Conservation (phyloP, 2,888 invertebrate genomes). For the Germaria angustata region DNA sequence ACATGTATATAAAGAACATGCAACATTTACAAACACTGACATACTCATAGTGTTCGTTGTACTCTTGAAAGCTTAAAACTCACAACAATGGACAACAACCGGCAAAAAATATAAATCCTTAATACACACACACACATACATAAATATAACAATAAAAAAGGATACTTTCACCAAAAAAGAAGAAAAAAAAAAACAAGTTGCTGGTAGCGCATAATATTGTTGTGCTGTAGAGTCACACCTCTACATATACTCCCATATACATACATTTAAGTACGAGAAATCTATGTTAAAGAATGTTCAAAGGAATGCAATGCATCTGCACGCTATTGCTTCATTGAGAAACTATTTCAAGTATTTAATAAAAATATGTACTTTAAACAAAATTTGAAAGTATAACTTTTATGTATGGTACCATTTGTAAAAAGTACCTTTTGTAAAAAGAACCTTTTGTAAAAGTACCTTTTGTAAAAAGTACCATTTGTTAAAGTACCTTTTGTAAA, state of each 20-base stretch:
- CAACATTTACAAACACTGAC: slow-evolving; percentile 22
- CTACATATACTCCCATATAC: not conserved
- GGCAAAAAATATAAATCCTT: slow-evolving; percentile 58
- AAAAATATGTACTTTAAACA: not conserved
- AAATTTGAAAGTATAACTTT: no score
- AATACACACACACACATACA: slow-evolving; percentile 70
- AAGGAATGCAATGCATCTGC: slow-evolving; percentile 6
- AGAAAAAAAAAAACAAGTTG: slow-evolving; percentile 69
- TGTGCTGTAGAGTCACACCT: slow-evolving; percentile 19
- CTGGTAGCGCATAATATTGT: slow-evolving; percentile 43
- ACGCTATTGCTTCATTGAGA: not conserved
- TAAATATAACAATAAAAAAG: slow-evolving; percentile 30
- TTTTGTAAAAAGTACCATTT: no score
- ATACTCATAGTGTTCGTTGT: slow-evolving; percentile 6
- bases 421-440: no score
- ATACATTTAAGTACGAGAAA: not conserved
- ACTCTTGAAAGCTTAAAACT: slow-evolving; percentile 57
- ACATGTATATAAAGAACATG: slow-evolving; percentile 32
- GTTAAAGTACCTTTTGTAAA: no score
- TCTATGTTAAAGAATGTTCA: not conserved
- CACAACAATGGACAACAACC: slow-evolving; percentile 60
- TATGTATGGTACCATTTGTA: no score
- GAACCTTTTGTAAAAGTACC: no score
- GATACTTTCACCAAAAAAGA: slow-evolving; percentile 56
- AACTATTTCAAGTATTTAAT: no score